A percentile compares a stretch with the other conserved stretches of the same genome.
These are phyloP conservation scores for Sinocyclocheilus maitianheensis DNA, from an alignment of 2,113 vertebrate species.

Conservation along the genomic window DNA sequence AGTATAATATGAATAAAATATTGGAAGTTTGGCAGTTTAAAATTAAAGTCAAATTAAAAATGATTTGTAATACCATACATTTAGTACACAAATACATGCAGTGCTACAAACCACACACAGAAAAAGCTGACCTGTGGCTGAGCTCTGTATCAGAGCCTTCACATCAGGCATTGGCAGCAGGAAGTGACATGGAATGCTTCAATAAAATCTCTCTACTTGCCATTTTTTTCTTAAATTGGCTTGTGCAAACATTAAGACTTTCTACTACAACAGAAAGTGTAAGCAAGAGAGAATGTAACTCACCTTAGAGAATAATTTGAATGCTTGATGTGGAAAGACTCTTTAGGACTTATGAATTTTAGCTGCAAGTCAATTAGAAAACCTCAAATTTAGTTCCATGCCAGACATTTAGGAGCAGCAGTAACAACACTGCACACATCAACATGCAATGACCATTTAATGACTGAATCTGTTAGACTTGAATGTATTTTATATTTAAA, in stretches of 20 bases:
- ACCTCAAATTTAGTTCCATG: constrained; percentile 74
- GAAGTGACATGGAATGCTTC: constrained; percentile 35
- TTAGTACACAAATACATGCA: not conserved
- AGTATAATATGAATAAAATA: not conserved
- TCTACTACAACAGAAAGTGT: not conserved
- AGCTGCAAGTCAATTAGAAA: constrained; percentile 91
- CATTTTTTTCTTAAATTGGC: not conserved
- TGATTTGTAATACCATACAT: not conserved
- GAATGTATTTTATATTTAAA: not conserved
- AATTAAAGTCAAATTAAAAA: not conserved
- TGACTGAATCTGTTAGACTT: not conserved
- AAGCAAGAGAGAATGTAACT: constrained; percentile 58
- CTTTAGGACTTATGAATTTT: constrained; percentile 87
- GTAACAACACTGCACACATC: constrained; percentile 45
- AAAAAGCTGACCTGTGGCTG: constrained; percentile 28
- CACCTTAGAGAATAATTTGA: constrained; percentile 79
- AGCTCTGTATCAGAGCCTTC: constrained; percentile 38
- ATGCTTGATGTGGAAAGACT: constrained; percentile 93
- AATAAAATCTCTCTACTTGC: not conserved
- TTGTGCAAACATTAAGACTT: not conserved
- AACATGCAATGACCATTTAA: constrained; percentile 38
- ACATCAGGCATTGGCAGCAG: constrained; percentile 45
- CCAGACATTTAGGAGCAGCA: constrained; percentile 64
- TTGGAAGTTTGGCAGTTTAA: not conserved
- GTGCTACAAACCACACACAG: not conserved